These are phyloP conservation scores for Glyphotaelius pellucidus DNA, from an alignment of 2,888 invertebrate genomes.

Conservation along the genomic window DNA sequence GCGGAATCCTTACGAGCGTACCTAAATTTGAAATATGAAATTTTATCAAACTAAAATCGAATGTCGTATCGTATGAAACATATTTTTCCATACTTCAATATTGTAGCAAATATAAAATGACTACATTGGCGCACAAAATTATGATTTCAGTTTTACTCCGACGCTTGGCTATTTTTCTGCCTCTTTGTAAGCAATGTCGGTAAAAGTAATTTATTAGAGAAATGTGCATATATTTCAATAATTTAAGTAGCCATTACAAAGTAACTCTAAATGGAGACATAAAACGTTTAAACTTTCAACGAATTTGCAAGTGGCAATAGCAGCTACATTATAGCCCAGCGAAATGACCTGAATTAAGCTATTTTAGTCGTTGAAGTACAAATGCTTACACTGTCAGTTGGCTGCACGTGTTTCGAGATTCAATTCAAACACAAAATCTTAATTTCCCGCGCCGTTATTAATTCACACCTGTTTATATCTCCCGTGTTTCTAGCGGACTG, in stretches of 20 bases:
- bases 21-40: no score
- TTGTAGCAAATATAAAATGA: no score
- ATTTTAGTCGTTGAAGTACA: slow-evolving; percentile 16
- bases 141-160: background rate
- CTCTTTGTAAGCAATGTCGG: background rate
- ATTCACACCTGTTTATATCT: slow-evolving; percentile 36
- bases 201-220: background rate
- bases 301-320: slow-evolving; percentile 8
- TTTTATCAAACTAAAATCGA: no score
- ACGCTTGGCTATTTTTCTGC: background rate
- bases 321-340: background rate
- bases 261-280: slow-evolving; percentile 20
- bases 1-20: no score
- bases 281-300: background rate
- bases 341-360: slow-evolving; percentile 30
- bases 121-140: background rate
- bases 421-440: slow-evolving; percentile 12
- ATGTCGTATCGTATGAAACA: no score
- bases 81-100: no score
- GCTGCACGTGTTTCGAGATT: slow-evolving; percentile 12
- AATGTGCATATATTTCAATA: background rate
- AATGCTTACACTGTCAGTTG: background rate
- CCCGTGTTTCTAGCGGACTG: background rate
- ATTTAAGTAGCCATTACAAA: background rate
- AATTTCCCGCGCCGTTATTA: slow-evolving; percentile 24